A percentile compares a stretch with the other conserved stretches of the same genome.
Evolutionary conservation across 2,113 vertebrate genomes (phyloP).

Genomic region (Lagenorhynchus albirostris): DNA sequence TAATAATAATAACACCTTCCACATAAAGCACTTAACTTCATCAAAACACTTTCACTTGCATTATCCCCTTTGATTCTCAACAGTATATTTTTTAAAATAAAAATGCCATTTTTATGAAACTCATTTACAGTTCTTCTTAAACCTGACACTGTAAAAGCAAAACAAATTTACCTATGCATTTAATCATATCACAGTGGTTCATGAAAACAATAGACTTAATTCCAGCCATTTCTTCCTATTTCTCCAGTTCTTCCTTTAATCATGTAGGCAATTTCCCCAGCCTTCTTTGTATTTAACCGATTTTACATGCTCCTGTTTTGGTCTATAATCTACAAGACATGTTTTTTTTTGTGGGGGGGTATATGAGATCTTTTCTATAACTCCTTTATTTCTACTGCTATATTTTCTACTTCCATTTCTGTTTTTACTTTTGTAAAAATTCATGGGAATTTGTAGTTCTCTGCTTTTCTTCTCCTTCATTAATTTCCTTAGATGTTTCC

Average conservation of each 20-base stretch:
- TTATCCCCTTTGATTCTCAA: slow-evolving; percentile 46
- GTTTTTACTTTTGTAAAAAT: not conserved
- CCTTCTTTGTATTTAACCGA: not conserved
- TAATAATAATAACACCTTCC: slow-evolving; percentile 39
- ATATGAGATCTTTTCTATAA: not conserved
- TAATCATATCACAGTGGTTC: not conserved
- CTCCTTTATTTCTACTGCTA: not conserved
- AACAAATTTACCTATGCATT: slow-evolving; percentile 42
- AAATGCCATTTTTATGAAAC: slow-evolving; percentile 4
- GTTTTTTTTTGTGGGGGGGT: not conserved
- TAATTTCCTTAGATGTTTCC: not conserved
- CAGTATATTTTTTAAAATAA: not conserved
- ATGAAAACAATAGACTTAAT: not conserved
- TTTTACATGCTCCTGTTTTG: not conserved
- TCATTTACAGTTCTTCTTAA: slow-evolving; percentile 33
- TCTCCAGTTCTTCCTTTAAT: slow-evolving; percentile 10
- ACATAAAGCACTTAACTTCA: not conserved
- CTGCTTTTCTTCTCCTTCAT: not conserved
- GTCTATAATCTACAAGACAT: not conserved
- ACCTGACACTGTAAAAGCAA: not conserved
- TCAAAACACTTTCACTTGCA: slow-evolving; percentile 35
- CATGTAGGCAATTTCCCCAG: not conserved
- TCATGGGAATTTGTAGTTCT: not conserved
- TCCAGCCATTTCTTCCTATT: not conserved
- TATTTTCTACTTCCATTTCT: not conserved